These are phyloP conservation scores for Drosophila sp. DNA, from an alignment of 1,140 invertebrate species.

Conservation along the genomic window DNA sequence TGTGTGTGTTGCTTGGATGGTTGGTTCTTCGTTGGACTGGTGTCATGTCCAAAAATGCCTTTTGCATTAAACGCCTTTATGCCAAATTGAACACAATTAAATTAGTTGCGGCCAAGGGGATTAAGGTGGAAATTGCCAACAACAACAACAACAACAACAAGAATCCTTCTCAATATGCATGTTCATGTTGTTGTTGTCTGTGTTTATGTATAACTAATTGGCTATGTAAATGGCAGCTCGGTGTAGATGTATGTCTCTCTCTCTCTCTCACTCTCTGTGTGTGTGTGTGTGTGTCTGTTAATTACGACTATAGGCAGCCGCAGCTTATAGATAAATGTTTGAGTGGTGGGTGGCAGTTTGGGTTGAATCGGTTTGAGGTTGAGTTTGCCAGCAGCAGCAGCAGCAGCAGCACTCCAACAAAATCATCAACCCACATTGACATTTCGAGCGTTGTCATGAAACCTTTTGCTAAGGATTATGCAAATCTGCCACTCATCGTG, in stretches of 20 bases:
- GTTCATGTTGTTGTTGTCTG: slow-evolving; percentile 42
- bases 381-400: slow-evolving; percentile 23
- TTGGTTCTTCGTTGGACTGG: slow-evolving; percentile 31
- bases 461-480: slow-evolving; percentile 80
- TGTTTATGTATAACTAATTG: slow-evolving; percentile 79
- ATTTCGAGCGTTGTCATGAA: slow-evolving; percentile 79
- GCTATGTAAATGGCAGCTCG: slow-evolving; percentile 75
- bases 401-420: slow-evolving; percentile 9
- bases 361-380: slow-evolving; percentile 34
- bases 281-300: slow-evolving; percentile 55
- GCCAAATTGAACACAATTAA: slow-evolving; percentile 81
- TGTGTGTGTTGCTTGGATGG: slow-evolving; percentile 17
- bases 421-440: slow-evolving; percentile 61
- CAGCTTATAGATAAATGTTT: slow-evolving; percentile 59
- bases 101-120: slow-evolving; percentile 77
- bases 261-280: background rate
- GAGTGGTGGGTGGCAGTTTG: slow-evolving; percentile 23
- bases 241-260: slow-evolving; percentile 25
- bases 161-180: slow-evolving; percentile 26
- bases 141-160: background rate
- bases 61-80: slow-evolving; percentile 74
- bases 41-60: slow-evolving; percentile 38
- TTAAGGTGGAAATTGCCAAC: slow-evolving; percentile 67
- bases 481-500: slow-evolving; percentile 78
- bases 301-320: slow-evolving; percentile 67